Percentiles rank a stretch among this genome's conserved stretches.
phyloP scores from a whole-genome alignment of 2,113 vertebrate species.

The Phylloscopus trochiloides region DNA sequence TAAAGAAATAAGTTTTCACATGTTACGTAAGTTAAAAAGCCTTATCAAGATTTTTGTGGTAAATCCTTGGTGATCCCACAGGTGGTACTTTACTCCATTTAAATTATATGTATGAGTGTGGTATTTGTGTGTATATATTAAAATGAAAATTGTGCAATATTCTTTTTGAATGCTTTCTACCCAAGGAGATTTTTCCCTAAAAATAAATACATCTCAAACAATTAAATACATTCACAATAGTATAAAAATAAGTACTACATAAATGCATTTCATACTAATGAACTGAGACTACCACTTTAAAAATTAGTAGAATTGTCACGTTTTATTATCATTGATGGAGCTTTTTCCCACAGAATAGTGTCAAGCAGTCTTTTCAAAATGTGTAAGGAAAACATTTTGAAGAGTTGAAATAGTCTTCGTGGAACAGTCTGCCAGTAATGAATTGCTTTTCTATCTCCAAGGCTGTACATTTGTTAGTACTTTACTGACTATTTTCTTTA shows the following conservation, averaged over 20 bases:
- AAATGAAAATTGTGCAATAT: background rate
- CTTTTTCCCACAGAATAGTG: background rate
- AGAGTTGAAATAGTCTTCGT: background rate
- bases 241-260: background rate
- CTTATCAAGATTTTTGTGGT: background rate
- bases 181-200: background rate
- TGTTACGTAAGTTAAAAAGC: background rate
- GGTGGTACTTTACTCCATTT: background rate
- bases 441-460: background rate
- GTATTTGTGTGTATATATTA: background rate
- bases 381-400: background rate
- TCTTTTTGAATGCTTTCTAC: background rate
- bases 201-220: background rate
- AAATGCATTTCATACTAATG: background rate
- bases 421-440: background rate
- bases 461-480: background rate
- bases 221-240: background rate
- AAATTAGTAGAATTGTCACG: background rate
- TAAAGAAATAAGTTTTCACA: background rate
- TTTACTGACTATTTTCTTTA: background rate
- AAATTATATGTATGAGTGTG: background rate
- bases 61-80: background rate
- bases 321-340: background rate
- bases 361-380: background rate
- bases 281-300: background rate